Conservation (phyloP, 2,888 invertebrate species). For the Athrips mouffetella region DNA sequence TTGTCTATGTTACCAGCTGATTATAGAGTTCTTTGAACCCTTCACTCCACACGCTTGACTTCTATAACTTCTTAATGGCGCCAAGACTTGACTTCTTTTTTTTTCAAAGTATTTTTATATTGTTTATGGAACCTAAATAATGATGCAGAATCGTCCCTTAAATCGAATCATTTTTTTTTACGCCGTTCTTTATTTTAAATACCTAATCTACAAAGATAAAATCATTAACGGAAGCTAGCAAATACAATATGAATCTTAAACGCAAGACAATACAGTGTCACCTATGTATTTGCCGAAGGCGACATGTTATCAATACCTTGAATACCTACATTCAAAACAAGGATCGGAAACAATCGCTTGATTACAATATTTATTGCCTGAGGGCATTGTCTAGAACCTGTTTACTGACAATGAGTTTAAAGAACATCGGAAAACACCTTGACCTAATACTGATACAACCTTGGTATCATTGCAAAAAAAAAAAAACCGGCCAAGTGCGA, state of each 20-base stretch:
- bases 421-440: conserved; percentile 51
- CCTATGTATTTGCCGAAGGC: conserved; percentile 7
- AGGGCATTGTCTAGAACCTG: conserved; percentile 47
- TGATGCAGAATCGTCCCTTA: too few relatives aligned
- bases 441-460: conserved; percentile 41
- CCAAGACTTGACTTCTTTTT: too few relatives aligned
- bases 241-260: neutral
- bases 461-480: neutral
- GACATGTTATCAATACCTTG: conserved; percentile 2
- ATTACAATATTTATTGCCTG: conserved; percentile 33
- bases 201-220: neutral
- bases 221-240: neutral
- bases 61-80: too few relatives aligned
- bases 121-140: too few relatives aligned
- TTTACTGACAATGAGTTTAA: conserved; percentile 42
- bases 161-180: too few relatives aligned
- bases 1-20: too few relatives aligned
- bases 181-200: too few relatives aligned
- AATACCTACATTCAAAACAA: conserved; percentile 8
- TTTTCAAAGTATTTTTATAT: too few relatives aligned
- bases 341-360: conserved; percentile 33
- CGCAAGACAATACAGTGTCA: neutral
- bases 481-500: neutral
- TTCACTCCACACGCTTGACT: too few relatives aligned
- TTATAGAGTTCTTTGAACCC: too few relatives aligned